Evolutionary conservation across 2,888 invertebrate species (phyloP), one percentile per base, ranked within the genome.

Genomic region (Eulithis testata): DNA sequence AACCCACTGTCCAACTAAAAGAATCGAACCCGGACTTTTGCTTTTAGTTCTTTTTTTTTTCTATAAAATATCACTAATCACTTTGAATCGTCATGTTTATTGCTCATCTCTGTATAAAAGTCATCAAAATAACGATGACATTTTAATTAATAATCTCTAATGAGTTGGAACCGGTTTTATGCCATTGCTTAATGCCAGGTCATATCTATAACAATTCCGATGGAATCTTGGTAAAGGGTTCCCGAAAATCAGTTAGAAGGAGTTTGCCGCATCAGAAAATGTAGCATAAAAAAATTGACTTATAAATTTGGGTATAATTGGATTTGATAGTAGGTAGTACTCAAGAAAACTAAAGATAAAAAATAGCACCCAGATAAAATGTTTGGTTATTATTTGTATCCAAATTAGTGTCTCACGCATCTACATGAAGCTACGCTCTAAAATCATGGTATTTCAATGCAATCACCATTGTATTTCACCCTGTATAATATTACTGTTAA

Each of bases 161-260:
- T 62, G 31, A 50, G 50, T 8, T 37, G 14, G 0, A 44, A 52
- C 63, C 57, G 45, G 63, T 63, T 44, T 9, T 60, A 27, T 65
- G 57, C 58, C 67, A 60, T 67, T 70, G 66, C 57, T 36, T 65
- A 70, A 66, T 67, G 69, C 44, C 69, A 65, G 67, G 65, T 70
- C 67, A 63, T 60, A 63, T 57, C 62, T 58, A 65, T 66, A 60
- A 60, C 59, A 62, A 60, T 56, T 62, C 43, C 40, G 36, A 11
- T 58, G 43, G 44, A 11, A 43, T 44, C 43, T 52, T 47, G 3
- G 27, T 43, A 61, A 49, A 61, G 21, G 54, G 60, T 61, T 54
- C 11, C 27, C 27, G 2, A 27, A 2, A 47, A 47, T 4, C 21
- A 47, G 47, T 45, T 8, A 40, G 7, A 6, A 40, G 8, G n/a